Base-by-base conservation (phyloP, 2,113 vertebrate genomes). In the Ceyx margarethae region DNA sequence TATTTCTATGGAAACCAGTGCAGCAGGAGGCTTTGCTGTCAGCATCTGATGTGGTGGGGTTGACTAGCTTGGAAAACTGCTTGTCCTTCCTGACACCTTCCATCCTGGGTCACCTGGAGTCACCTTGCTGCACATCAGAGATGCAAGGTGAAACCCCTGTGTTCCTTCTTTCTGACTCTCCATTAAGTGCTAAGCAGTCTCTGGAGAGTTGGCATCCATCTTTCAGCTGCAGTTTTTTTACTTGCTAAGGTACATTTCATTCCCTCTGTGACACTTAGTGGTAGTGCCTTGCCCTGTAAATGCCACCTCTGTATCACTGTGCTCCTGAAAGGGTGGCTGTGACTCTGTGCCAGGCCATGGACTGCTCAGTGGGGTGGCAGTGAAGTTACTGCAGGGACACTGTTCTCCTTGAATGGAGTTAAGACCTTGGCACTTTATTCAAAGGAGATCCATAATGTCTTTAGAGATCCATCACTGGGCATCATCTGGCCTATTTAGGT, bases 1-100 rank as follows among this genome's bases (percentile, higher is more conserved):
- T 89, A 95, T 96, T 95, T 95, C 92, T 95, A 74, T 95, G 94
- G 96, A 96, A 97, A 87, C 94, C 68, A 89, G 26, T 85, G 68
- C 79, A 83, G 60, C 87, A 68, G 56, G 57, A 90, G 48, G 65
- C 53, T 92, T 92, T 89, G 79, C 79, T 92, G 85, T 95, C 85
- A 81, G 48, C 87, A 45, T 94, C 91, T 96, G 72, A 78, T 92
- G 68, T 83, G 37, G 53, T 83, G 85, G 79, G 56, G 46, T 48
- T 96, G 81, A 71, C 43, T 83, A 87, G 78, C 77, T 87, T 87
- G 88, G 26, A 68, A 87, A 88, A 81, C 71, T 92, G 37, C 62
- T 91, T 87, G 77, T 57, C 85, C 86, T 91, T 93, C 58, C 57
- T 23, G 19, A 62, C 40, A 33, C 71, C 73, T 78, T 93, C 79